Conservation (phyloP, 2,113 vertebrate genomes). For the Thalassarche chlororhynchos region DNA sequence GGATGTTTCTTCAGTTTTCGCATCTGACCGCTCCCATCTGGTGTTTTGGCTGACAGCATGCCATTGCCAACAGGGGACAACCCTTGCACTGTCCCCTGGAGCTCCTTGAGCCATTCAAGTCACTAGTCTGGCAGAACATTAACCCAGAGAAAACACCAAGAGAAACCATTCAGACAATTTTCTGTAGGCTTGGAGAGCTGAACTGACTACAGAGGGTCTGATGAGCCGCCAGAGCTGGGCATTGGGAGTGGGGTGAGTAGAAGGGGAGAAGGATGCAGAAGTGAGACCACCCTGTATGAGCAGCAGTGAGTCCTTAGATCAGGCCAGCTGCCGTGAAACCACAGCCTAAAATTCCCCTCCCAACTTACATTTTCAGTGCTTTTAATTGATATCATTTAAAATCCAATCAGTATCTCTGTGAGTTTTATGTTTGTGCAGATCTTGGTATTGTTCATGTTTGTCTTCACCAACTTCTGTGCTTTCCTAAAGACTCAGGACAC, state of each 20-base stretch:
- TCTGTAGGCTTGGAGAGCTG: not conserved
- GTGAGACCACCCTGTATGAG: not conserved
- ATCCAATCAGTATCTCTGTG: not conserved
- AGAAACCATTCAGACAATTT: not conserved
- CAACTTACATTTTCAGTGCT: not conserved
- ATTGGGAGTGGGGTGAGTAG: not conserved
- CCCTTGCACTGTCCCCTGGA: not conserved
- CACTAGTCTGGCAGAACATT: not conserved
- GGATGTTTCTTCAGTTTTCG: not conserved
- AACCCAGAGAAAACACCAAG: not conserved
- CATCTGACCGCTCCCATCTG: not conserved
- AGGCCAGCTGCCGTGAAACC: not conserved
- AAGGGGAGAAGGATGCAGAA: not conserved
- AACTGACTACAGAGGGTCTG: not conserved
- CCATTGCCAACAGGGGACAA: not conserved
- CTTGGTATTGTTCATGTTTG: not conserved
- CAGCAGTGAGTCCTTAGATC: not conserved
- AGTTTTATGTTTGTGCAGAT: not conserved
- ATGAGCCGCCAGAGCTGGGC: not conserved
- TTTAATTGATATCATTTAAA: not conserved
- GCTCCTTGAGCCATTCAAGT: not conserved
- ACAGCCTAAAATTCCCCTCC: not conserved
- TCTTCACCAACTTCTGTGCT: not conserved
- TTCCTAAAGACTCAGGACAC: not conserved
- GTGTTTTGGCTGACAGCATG: not conserved